Conservation (phyloP, 2,797 vertebrate genomes). For the Astyanax mexicanus region DNA sequence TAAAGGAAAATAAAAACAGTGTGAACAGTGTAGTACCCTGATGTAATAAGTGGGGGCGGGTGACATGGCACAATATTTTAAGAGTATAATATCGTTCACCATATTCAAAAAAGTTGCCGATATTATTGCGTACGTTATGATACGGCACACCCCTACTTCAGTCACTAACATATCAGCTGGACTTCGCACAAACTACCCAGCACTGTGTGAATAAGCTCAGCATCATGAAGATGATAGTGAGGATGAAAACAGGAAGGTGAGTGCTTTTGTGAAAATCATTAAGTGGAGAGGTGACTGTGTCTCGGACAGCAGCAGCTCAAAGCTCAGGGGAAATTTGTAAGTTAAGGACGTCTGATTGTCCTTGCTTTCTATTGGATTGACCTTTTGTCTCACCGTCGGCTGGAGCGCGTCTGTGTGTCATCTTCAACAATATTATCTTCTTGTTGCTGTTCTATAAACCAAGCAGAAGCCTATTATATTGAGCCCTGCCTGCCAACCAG, state of each 20-base stretch:
- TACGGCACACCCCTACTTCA: no score
- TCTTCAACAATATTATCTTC: not conserved
- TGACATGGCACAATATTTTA: no score
- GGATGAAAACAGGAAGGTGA: not conserved
- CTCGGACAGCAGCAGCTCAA: not conserved
- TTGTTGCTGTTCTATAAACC: not conserved
- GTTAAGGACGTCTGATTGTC: slow-evolving; percentile 1
- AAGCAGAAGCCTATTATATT: no score
- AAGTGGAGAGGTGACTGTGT: not conserved
- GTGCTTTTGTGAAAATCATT: not conserved
- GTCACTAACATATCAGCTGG: no score
- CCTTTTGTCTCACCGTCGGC: not conserved
- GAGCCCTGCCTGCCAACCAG: not conserved
- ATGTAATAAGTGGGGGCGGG: no score
- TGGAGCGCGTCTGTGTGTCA: not conserved
- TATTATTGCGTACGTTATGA: no score
- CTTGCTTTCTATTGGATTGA: not conserved
- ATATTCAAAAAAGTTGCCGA: no score
- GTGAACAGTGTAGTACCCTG: no score
- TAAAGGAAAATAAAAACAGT: no score
- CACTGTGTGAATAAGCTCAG: not conserved
- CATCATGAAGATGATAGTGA: not conserved
- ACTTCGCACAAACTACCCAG: no score
- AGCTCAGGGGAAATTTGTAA: not conserved
- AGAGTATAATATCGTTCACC: no score